Percentiles rank a stretch among this genome's conserved stretches.
Evolutionary conservation across 2,797 vertebrate species (phyloP).

Genomic region (Anniella stebbinsi): DNA sequence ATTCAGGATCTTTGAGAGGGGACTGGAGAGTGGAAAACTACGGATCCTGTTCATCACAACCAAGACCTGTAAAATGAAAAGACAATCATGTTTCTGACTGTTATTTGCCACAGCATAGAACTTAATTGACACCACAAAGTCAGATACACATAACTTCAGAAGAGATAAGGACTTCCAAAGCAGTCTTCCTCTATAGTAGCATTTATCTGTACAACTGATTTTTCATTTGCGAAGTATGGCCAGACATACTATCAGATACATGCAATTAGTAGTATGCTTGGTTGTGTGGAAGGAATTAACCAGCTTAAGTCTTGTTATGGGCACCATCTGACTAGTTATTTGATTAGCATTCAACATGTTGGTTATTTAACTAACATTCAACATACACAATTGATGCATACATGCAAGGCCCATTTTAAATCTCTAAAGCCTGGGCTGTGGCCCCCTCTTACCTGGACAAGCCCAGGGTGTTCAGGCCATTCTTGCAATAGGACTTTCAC

Average conservation of each 20-base stretch:
- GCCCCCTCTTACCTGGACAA: conserved; percentile 86
- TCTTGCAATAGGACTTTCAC: conserved; percentile 86
- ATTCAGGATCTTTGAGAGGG: conserved; percentile 94
- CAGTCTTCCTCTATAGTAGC: not conserved
- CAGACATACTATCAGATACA: not conserved
- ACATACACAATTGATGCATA: not conserved
- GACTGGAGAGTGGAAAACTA: conserved; percentile 90
- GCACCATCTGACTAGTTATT: not conserved
- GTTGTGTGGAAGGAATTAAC: not conserved
- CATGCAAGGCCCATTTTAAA: not conserved
- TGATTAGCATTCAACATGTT: not conserved
- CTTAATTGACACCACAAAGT: not conserved
- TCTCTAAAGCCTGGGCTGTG: not conserved
- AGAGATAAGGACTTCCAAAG: not conserved
- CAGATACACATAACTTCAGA: not conserved
- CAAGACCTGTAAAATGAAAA: conserved; percentile 82
- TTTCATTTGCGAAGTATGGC: not conserved
- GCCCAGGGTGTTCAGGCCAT: conserved; percentile 95
- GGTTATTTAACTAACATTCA: not conserved
- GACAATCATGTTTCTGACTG: not conserved
- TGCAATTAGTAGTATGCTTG: not conserved
- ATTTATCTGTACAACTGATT: not conserved
- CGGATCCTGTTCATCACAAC: conserved; percentile 91
- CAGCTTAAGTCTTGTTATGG: not conserved
- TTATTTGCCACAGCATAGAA: not conserved